phyloP scores from a whole-genome alignment of 2,888 invertebrate species.

The Leucoma salicis region DNA sequence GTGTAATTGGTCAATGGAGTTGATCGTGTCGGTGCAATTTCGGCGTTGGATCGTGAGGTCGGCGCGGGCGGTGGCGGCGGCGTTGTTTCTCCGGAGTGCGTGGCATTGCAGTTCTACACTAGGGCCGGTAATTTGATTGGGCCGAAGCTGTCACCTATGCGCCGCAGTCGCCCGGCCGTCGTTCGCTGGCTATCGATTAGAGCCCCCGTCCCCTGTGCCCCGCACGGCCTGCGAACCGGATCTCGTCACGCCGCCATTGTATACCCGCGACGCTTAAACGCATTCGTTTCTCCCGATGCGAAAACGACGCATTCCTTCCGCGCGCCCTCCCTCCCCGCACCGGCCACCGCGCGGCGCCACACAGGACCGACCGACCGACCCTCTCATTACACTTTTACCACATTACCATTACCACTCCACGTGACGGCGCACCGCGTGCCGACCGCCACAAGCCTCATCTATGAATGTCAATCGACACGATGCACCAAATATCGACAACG shows the following conservation, averaged over 20 bases:
- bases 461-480: conserved; percentile 28
- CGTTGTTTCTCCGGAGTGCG: conserved; percentile 62
- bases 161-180: conserved; percentile 80
- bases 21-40: conserved; percentile 41
- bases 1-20: conserved; percentile 48
- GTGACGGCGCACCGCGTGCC: conserved; percentile 7
- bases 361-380: conserved; percentile 58
- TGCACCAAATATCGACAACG: conserved; percentile 8
- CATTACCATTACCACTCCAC: conserved; percentile 46
- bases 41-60: conserved; percentile 45
- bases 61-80: conserved; percentile 44
- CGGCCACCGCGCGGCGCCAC: conserved; percentile 54
- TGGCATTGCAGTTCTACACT: conserved; percentile 72
- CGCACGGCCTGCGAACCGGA: conserved; percentile 79
- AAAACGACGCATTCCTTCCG: conserved; percentile 83
- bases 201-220: conserved; percentile 67
- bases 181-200: conserved; percentile 82
- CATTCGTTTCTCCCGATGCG: conserved; percentile 83
- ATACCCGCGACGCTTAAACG: conserved; percentile 82
- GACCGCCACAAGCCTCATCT: conserved; percentile 34
- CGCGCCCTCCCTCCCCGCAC: conserved; percentile 68
- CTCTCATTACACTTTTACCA: conserved; percentile 72
- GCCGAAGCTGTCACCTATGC: conserved; percentile 81
- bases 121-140: conserved; percentile 80
- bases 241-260: conserved; percentile 83